phyloP scores from a whole-genome alignment of 2,797 vertebrate genomes.

The Galago senegalensis region DNA sequence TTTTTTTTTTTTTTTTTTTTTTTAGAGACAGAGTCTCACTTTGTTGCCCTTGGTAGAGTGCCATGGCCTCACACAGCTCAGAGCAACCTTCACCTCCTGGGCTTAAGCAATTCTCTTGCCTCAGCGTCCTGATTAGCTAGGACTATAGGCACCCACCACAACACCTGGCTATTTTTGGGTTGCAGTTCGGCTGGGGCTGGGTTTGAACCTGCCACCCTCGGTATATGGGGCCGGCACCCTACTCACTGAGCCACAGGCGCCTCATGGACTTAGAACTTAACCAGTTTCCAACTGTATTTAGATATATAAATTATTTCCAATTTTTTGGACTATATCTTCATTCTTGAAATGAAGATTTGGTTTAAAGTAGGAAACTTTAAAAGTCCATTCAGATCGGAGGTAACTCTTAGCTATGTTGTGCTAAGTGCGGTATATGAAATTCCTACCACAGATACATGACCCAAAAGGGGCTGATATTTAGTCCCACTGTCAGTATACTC shows the following conservation, averaged over 20 bases:
- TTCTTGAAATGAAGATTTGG: conserved; percentile 60
- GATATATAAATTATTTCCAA: conserved; percentile 66
- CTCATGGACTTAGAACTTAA: conserved; percentile 30
- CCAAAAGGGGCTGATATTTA: conserved; percentile 56
- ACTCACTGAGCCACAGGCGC: no score
- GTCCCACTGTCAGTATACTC: background rate
- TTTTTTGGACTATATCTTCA: conserved; percentile 67
- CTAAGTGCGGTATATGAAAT: background rate
- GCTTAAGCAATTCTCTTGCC: no score
- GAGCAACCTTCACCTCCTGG: no score
- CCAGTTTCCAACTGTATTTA: conserved; percentile 39
- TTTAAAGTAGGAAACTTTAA: conserved; percentile 58
- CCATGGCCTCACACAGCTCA: no score
- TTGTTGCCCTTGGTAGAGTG: no score
- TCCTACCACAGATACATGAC: background rate
- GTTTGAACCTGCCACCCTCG: no score
- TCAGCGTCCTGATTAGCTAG: no score
- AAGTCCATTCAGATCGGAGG: background rate
- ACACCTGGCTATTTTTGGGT: no score
- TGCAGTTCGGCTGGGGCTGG: no score
- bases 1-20: conserved; percentile 5
- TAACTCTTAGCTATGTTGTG: background rate
- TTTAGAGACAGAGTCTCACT: no score
- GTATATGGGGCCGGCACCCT: no score
- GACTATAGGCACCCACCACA: no score